Evolutionary conservation across 2,113 vertebrate species (phyloP), one percentile per base, ranked within the genome.

Genomic region (Cinclus mexicanus): DNA sequence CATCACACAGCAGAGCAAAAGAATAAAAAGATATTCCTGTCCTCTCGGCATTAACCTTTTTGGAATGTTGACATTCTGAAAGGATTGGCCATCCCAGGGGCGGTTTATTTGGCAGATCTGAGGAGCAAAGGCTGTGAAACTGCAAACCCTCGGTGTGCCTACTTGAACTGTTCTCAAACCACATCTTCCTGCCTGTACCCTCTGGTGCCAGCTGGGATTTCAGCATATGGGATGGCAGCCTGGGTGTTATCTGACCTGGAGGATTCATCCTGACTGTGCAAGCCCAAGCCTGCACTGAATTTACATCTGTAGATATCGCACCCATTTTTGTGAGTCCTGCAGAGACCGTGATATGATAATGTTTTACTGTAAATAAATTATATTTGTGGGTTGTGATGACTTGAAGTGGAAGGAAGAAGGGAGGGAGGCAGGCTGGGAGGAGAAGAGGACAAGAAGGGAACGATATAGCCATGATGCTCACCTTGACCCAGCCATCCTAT

Each of bases 381-480:
- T 22, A 35, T 71, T 44, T 80, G 28, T 53, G 53, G 23, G 37
- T 23, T 71, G 57, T 17, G 57, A 24, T 1, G 17, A 59, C 22
- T 63, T 26, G 81, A 72, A 74, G 41, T 10, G 57, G 49, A 28
- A 72, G 35, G 29, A 74, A 67, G 46, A 56, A 69, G 72, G 28
- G 63, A 60, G 33, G 19, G 24, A 65, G 35, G 12, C 5, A 29
- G 31, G 50, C 20, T 67, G 28, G 55, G 33, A 79, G 63, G 41
- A 60, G 8, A 61, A 22, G 9, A 47, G 42, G 68, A 39, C 2
- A 3, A 61, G 37, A 60, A 75, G 14, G 49, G 69, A 87, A 53
- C 7, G 29, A 7, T 4, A 1, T 0, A 35, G 17, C 25, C n/a
- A 10, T 4, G n/a, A 29, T 5, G 26, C 2, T 53, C n/a, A 25